These are phyloP conservation scores for Uloborus plumipes DNA, from an alignment of 2,888 invertebrate species.

Conservation along the genomic window DNA sequence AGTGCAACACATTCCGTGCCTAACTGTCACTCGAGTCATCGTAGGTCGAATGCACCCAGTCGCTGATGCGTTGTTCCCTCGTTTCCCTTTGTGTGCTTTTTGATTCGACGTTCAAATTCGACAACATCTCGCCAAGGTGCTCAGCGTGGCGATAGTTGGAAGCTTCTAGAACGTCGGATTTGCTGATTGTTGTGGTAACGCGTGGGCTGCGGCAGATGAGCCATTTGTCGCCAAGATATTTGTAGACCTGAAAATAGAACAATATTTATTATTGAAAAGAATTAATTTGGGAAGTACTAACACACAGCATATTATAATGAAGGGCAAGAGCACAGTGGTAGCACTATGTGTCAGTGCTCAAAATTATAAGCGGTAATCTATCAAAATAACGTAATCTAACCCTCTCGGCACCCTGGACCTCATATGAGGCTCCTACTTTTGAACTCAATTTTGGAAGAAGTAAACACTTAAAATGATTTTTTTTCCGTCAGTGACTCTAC, in stretches of 20 bases:
- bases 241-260: constrained; percentile 56
- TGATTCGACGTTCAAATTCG: constrained; percentile 24
- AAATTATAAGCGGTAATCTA: too few species aligned
- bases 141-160: constrained; percentile 5
- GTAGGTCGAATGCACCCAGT: constrained; percentile 44
- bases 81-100: constrained; percentile 1
- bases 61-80: constrained; percentile 26
- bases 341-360: too few species aligned
- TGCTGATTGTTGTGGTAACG: constrained; percentile 41
- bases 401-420: too few species aligned
- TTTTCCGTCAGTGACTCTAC: too few species aligned
- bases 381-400: too few species aligned
- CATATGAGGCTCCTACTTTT: too few species aligned
- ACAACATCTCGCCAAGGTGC: constrained; percentile 42
- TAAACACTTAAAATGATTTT: too few species aligned
- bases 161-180: constrained; percentile 36
- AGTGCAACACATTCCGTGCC: neutral
- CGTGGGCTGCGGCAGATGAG: constrained; percentile 65
- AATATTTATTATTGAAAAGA: neutral
- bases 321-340: too few species aligned
- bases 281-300: neutral
- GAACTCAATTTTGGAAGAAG: too few species aligned
- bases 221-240: constrained; percentile 67
- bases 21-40: constrained; percentile 46
- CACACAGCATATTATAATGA: too few species aligned